Evolutionary conservation across 2,113 vertebrate genomes (phyloP).

Genomic region (Struthidea cinerea): DNA sequence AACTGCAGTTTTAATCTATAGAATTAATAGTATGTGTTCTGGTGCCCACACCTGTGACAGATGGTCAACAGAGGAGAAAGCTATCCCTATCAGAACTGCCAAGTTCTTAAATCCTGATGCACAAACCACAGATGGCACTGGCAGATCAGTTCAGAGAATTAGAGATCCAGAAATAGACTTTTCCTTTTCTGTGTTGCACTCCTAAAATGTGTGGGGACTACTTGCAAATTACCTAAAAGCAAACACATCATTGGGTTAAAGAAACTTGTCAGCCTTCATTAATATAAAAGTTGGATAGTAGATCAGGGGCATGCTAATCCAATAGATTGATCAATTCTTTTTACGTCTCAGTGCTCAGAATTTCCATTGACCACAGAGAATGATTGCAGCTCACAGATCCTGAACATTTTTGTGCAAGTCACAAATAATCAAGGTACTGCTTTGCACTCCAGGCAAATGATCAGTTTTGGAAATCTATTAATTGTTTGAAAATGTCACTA

Average conservation of each 20-base stretch:
- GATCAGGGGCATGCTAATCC: neutral
- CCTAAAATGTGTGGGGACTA: neutral
- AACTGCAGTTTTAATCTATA: slow-evolving; percentile 36
- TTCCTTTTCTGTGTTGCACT: neutral
- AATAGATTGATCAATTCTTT: neutral
- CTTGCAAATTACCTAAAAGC: slow-evolving; percentile 1
- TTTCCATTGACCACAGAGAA: neutral
- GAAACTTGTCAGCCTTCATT: neutral
- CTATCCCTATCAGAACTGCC: neutral
- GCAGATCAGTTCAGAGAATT: neutral
- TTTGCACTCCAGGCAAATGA: neutral
- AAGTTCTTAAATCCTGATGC: slow-evolving; percentile 38
- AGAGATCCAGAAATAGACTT: neutral
- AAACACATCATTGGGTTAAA: neutral
- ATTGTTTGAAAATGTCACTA: neutral
- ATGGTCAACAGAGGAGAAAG: slow-evolving; percentile 55
- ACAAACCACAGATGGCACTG: slow-evolving; percentile 53
- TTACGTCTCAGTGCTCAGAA: neutral
- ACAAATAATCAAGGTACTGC: neutral
- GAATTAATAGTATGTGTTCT: slow-evolving; percentile 1
- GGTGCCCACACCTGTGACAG: slow-evolving; percentile 52
- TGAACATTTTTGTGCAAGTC: neutral
- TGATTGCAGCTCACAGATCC: neutral
- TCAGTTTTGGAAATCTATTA: neutral
- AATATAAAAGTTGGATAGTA: neutral